Conservation (phyloP, 2,888 invertebrate species). For the Polyommatus icarus region DNA sequence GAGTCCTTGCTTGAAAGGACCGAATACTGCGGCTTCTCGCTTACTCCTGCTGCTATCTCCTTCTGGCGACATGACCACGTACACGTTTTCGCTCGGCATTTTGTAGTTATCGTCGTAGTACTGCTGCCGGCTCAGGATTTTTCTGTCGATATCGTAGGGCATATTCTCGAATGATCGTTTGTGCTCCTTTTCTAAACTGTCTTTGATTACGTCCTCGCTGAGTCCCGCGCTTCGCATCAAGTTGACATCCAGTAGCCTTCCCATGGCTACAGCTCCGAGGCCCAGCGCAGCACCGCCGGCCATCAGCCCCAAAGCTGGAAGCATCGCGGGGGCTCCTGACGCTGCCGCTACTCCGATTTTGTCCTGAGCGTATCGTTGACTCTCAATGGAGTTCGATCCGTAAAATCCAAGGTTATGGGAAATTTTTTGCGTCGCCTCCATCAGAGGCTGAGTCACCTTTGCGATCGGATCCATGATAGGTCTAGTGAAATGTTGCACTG, state of each 20-base stretch:
- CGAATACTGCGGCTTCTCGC: conserved; percentile 57
- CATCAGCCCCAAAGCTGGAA: conserved; percentile 88
- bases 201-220: conserved; percentile 56
- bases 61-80: conserved; percentile 75
- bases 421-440: conserved; percentile 90
- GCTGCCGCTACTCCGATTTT: conserved; percentile 83
- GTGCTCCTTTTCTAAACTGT: conserved; percentile 77
- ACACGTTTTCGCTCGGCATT: conserved; percentile 78
- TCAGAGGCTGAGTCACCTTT: conserved; percentile 82
- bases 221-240: conserved; percentile 77
- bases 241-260: conserved; percentile 84
- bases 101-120: conserved; percentile 75
- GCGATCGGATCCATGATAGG: conserved; percentile 82
- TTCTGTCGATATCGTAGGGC: conserved; percentile 68
- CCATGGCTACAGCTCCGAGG: conserved; percentile 89
- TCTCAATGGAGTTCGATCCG: conserved; percentile 65
- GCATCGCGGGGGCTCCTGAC: conserved; percentile 81
- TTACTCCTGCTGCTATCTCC: conserved; percentile 59
- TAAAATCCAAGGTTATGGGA: conserved; percentile 87
- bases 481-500: conserved; percentile 83
- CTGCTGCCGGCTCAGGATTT: conserved; percentile 67
- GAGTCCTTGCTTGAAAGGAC: conserved; percentile 53
- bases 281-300: conserved; percentile 91
- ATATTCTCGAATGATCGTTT: conserved; percentile 73
- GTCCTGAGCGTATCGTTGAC: conserved; percentile 77